phyloP scores from a whole-genome alignment of 2,888 invertebrate species.

The Cacoxenus indagator region DNA sequence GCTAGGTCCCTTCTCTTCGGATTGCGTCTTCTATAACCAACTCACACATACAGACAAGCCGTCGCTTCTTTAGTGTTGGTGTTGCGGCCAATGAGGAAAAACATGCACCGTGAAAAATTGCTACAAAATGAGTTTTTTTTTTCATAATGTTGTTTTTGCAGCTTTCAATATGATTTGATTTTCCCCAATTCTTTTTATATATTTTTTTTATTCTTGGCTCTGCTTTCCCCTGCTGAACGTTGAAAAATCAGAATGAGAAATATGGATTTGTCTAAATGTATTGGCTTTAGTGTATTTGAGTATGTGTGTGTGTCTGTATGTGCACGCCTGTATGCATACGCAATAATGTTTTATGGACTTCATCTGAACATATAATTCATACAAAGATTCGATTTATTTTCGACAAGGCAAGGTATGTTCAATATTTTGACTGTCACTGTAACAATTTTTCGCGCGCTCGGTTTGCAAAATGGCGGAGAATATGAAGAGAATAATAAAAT shows the following conservation, averaged over 20 bases:
- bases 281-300: too few relatives aligned
- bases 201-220: not conserved
- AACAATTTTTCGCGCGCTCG: not conserved
- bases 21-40: conserved; percentile 46
- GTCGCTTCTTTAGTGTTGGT: not conserved
- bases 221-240: not conserved
- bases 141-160: not conserved
- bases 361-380: not conserved
- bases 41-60: not conserved
- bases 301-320: not conserved
- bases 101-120: not conserved
- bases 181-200: not conserved
- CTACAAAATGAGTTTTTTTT: not conserved
- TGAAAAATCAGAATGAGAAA: too few relatives aligned
- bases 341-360: conserved; percentile 7
- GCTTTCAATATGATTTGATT: not conserved
- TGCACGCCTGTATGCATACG: not conserved
- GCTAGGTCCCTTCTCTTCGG: conserved; percentile 45
- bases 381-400: not conserved
- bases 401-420: not conserved
- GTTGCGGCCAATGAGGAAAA: not conserved
- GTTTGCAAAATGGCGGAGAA: not conserved
- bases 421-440: conserved; percentile 2
- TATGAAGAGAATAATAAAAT: conserved; percentile 46
- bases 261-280: too few relatives aligned